A percentile compares a stretch with the other conserved stretches of the same genome.
Evolutionary conservation across 2,113 vertebrate species (phyloP).

Genomic region (Entosphenus tridentatus): DNA sequence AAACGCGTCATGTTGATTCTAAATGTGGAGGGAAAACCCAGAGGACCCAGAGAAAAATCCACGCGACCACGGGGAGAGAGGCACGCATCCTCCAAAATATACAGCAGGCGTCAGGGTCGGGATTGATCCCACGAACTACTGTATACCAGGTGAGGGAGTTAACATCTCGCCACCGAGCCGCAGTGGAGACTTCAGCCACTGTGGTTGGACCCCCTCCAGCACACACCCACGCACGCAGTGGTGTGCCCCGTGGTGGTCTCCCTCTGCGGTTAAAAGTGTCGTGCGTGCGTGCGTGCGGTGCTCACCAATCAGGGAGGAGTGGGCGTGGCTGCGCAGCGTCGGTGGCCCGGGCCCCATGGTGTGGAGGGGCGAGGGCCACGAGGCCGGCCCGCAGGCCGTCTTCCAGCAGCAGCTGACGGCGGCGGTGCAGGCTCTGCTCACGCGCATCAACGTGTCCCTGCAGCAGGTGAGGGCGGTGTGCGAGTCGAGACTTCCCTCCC

Average conservation of each 20-base stretch:
- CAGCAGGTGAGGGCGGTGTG: conserved; percentile 35
- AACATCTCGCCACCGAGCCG: too few relatives aligned
- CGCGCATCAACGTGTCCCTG: conserved; percentile 67
- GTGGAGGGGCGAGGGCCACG: conserved; percentile 35
- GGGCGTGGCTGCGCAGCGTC: conserved; percentile 82
- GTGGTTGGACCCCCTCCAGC: too few relatives aligned
- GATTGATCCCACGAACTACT: too few relatives aligned
- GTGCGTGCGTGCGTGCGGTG: conserved; percentile 21
- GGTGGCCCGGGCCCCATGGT: conserved; percentile 33
- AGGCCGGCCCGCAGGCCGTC: conserved; percentile 34
- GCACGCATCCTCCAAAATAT: too few relatives aligned
- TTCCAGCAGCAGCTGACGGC: conserved; percentile 72
- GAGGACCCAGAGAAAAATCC: too few relatives aligned
- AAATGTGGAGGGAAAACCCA: too few relatives aligned
- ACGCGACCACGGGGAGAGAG: too few relatives aligned
- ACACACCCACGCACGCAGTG: too few relatives aligned
- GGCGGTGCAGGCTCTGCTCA: conserved; percentile 60
- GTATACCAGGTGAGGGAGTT: too few relatives aligned
- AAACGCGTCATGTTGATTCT: too few relatives aligned
- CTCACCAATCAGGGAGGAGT: conserved; percentile 57
- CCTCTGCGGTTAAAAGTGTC: conserved; percentile 20
- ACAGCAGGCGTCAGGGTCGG: too few relatives aligned
- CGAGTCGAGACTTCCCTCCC: not conserved
- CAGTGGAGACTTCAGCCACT: too few relatives aligned
- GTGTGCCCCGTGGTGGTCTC: conserved; percentile 10